Percentiles rank a stretch among this genome's conserved stretches.
Evolutionary conservation across 2,113 vertebrate genomes (phyloP).

Genomic region (Urocynchramus pylzowi): DNA sequence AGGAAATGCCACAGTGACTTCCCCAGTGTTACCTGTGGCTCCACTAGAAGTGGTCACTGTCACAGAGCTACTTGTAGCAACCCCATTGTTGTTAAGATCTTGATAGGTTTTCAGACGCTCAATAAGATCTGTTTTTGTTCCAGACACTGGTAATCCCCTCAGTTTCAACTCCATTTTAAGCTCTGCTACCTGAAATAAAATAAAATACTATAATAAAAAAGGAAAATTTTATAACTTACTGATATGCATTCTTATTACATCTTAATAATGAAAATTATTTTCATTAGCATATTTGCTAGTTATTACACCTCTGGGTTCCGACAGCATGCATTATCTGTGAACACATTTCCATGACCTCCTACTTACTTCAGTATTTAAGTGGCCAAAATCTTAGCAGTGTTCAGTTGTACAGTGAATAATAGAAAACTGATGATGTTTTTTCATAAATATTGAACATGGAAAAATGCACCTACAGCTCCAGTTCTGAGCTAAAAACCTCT

Average conservation of each 20-base stretch:
- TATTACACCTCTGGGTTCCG: background rate
- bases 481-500: background rate
- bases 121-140: conserved; percentile 95
- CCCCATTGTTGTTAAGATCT: conserved; percentile 70
- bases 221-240: background rate
- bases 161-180: conserved; percentile 95
- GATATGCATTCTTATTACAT: background rate
- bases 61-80: conserved; percentile 45
- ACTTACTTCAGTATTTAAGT: background rate
- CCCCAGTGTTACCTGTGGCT: conserved; percentile 49
- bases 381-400: background rate
- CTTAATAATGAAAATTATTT: background rate
- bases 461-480: background rate
- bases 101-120: conserved; percentile 93
- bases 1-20: conserved; percentile 66
- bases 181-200: conserved; percentile 85
- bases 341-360: background rate
- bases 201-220: background rate
- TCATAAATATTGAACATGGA: background rate
- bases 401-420: background rate
- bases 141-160: conserved; percentile 92
- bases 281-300: background rate
- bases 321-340: background rate
- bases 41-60: conserved; percentile 45
- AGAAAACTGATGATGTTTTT: background rate